Conservation (phyloP, 2,888 invertebrate genomes). For the Andrena marginata region DNA sequence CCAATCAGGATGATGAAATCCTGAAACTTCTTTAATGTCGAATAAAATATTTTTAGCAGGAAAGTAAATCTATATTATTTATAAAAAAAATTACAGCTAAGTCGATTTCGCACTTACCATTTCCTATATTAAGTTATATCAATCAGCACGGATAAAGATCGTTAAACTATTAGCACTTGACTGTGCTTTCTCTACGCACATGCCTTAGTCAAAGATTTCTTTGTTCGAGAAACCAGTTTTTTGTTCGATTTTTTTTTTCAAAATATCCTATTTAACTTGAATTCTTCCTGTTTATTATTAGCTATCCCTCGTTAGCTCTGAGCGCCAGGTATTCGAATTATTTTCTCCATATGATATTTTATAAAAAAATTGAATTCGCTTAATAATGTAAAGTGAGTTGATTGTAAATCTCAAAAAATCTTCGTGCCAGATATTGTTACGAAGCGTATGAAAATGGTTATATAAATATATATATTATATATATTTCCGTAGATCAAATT, state of each 20-base stretch:
- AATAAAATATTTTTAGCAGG: neutral
- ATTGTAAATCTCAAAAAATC: neutral
- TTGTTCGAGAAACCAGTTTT: neutral
- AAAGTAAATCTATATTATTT: neutral
- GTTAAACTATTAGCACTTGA: slow-evolving; percentile 19
- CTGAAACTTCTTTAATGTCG: neutral
- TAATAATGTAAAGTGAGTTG: slow-evolving; percentile 2
- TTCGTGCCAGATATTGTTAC: slow-evolving; percentile 4
- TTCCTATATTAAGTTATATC: neutral
- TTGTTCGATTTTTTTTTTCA: neutral
- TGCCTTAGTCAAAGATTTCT: slow-evolving; percentile 5
- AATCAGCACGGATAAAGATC: slow-evolving; percentile 1
- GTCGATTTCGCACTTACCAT: slow-evolving; percentile 12
- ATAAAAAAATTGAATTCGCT: slow-evolving; percentile 4
- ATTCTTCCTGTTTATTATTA: neutral
- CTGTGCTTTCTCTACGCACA: slow-evolving; percentile 28
- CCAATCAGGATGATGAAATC: neutral
- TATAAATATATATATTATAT: neutral
- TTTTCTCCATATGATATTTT: slow-evolving; percentile 9
- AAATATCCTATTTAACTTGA: neutral
- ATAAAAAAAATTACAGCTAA: neutral
- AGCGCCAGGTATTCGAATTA: slow-evolving; percentile 33
- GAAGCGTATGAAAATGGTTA: neutral
- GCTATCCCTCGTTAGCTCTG: neutral
- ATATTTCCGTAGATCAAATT: neutral